Base-by-base conservation (phyloP, 2,113 vertebrate species). In the Perccottus glenii region DNA sequence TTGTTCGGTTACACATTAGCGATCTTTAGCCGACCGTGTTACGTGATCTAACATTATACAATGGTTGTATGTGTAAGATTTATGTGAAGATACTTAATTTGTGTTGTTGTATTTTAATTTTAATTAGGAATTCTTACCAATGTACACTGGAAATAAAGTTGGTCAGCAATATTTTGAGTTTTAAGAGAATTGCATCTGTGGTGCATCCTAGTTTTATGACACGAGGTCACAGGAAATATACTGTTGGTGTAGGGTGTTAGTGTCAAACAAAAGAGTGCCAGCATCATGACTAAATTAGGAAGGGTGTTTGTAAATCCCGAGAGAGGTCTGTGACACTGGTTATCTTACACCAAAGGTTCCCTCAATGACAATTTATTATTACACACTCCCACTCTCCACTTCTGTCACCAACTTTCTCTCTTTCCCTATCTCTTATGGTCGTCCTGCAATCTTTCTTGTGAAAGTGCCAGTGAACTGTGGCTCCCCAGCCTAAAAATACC, bases 401-500 rank as follows among this genome's bases (percentile, higher is more conserved):
- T 43, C 71, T 73, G 65, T 71, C 62, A 63, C 55, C 44, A 3
- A 66, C 49, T 67, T 40, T 61, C 69, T 62, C 52, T 55, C 71
- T 65, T 63, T 36, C 53, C 9, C 45, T 65, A 49, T 85, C 81
- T 72, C 78, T 75, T 80, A 58, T 66, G 71, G 81, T 88, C 67
- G 81, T 77, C 80, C 80, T 74, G 84, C 83, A 86, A 85, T 90
- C 73, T 64, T 78, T 86, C 77, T 83, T 85, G 70, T 80, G 72
- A 65, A 78, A 87, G 80, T 85, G 85, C 68, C 87, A 82, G 62
- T 70, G 71, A 83, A 87, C 86, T 88, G 85, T 82, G 73, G 77
- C 76, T 83, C 71, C 62, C 11, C 61, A 64, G 53, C 73, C 87
- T 89, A 92, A 92, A 92, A 90, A 91, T 92, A 92, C 80, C 77